Base-by-base conservation (phyloP, 2,113 vertebrate species). In the Anseranas semipalmata region DNA sequence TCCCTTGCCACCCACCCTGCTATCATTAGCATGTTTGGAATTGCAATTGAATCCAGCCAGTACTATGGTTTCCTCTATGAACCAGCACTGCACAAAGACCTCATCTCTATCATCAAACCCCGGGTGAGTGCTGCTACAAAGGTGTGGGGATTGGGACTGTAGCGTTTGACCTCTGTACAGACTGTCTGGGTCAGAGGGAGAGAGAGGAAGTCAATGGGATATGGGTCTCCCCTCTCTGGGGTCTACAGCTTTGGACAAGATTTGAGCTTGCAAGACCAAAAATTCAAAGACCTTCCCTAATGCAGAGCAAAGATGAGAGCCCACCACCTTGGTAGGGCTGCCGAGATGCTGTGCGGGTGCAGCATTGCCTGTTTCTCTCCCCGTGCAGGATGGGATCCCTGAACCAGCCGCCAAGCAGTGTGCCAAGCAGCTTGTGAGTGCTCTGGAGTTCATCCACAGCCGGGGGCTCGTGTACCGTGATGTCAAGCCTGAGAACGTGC, bases 51-150 rank as follows among this genome's bases (percentile, higher is more conserved):
- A 95, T 99, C 99, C 0, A 92, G 98, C 21, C 96, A 98, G 58
- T 98, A 99, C 95, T 99, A 99, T 30, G 99, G 98, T 84, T 99
- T 99, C 80, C 98, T 99, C 55, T 99, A 98, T 0, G 99, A 99
- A 95, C 98, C 99, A 1, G 97, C 99, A 2, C 97, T 98, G 55
- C 98, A 99, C 2, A 98, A 98, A n/a, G 99, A 99, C 93, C 98
- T 99, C 87, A 99, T 99, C 66, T 97, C 98, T 67, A 98, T 99
- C 97, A 99, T 99, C 97, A 98, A 99, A 91, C 99, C 99, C 33
- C 98, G 98, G 75, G 99, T 99, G 95, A 97, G 98, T 88, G 60
- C 28, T 76, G 20, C 37, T 46, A 6, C 52, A 48, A 21, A 55
- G 67, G 33, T 7, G 0, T 9, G 70, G 60, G 76, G 17, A 12